phyloP scores from a whole-genome alignment of 37 sponge, comb jelly and placozoan species.

The Cliona cf. orientalis region DNA sequence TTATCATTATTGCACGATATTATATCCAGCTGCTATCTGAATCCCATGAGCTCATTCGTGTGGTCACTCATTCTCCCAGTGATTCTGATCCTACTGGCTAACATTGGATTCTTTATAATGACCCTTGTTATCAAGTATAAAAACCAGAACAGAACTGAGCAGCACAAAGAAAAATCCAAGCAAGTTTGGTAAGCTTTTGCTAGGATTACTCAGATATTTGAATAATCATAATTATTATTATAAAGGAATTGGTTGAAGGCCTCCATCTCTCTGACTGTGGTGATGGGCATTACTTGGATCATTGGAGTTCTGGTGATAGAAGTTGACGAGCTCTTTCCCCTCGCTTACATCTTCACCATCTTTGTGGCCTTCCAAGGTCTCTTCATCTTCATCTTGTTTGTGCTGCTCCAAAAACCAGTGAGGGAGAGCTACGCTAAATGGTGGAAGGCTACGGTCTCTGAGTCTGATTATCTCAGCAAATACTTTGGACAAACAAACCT shows the following conservation, averaged over 20 bases:
- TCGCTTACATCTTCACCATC: constrained; percentile 54
- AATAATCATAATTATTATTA: too few species aligned
- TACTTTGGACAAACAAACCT: constrained; percentile 30
- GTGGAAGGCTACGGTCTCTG: constrained; percentile 47
- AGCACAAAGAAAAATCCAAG: too few species aligned
- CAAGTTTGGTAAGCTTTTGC: too few species aligned
- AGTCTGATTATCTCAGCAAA: constrained; percentile 35
- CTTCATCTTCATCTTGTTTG: constrained; percentile 49
- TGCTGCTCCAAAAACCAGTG: constrained; percentile 33
- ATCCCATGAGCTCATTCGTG: too few species aligned
- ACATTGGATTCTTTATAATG: too few species aligned
- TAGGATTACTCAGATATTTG: too few species aligned
- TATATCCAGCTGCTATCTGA: too few species aligned
- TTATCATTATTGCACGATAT: too few species aligned
- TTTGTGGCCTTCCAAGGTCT: constrained; percentile 51
- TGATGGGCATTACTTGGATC: constrained; percentile 71
- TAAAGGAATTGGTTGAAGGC: constrained; percentile 55
- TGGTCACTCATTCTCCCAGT: too few species aligned
- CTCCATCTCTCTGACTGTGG: constrained; percentile 42
- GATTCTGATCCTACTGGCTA: too few species aligned
- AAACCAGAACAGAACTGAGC: too few species aligned
- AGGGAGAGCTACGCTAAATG: constrained; percentile 47
- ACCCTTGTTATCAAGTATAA: too few species aligned
- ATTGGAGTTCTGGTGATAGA: constrained; percentile 39
- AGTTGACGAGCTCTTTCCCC: constrained; percentile 4